These are phyloP conservation scores for Hybognathus amarus DNA, from an alignment of 2,797 vertebrate species.

Conservation along the genomic window DNA sequence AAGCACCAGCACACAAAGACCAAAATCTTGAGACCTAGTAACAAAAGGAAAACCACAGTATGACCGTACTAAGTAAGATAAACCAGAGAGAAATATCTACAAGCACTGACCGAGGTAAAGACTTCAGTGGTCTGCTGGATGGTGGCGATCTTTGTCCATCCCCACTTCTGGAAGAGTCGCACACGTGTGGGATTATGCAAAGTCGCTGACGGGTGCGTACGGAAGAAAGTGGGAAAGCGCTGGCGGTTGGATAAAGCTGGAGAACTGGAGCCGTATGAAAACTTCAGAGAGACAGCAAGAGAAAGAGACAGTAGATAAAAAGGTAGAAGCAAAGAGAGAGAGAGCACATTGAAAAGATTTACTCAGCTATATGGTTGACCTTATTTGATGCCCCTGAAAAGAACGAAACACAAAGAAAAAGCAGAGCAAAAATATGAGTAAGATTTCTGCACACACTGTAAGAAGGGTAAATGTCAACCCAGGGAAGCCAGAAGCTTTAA, in stretches of 20 bases:
- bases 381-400: constrained; percentile 38
- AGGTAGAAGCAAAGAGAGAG: neutral
- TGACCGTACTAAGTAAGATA: neutral
- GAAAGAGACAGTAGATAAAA: neutral
- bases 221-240: constrained; percentile 87
- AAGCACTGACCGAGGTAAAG: constrained; percentile 83
- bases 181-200: constrained; percentile 87
- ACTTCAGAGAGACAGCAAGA: constrained; percentile 63
- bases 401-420: constrained; percentile 9
- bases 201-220: constrained; percentile 85
- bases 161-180: constrained; percentile 87
- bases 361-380: constrained; percentile 26
- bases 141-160: constrained; percentile 88
- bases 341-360: neutral
- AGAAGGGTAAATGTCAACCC: constrained; percentile 41
- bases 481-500: constrained; percentile 37
- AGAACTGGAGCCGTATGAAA: constrained; percentile 87
- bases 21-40: neutral
- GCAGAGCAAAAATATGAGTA: constrained; percentile 12
- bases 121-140: constrained; percentile 90
- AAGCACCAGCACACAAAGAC: neutral
- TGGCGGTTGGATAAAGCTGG: constrained; percentile 86
- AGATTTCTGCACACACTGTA: constrained; percentile 31
- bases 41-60: neutral
- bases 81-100: neutral